These are phyloP conservation scores for Napeogenes sylphis DNA, from an alignment of 2,888 invertebrate genomes.

Conservation along the genomic window DNA sequence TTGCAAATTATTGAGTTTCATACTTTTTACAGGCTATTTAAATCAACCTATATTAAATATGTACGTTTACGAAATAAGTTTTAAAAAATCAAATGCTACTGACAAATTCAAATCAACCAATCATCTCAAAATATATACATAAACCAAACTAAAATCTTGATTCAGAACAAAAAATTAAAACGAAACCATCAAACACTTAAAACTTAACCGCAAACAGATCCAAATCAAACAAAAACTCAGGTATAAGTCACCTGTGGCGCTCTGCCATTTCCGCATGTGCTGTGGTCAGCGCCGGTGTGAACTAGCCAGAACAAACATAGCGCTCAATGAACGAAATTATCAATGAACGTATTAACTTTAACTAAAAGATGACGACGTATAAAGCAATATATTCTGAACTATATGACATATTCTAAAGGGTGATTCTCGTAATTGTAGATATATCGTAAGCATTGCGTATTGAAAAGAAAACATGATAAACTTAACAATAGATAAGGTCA, in stretches of 20 bases:
- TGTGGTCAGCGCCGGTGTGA: slow-evolving; percentile 57
- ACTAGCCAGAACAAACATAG: slow-evolving; percentile 61
- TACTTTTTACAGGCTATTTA: too few relatives aligned
- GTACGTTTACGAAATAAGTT: not conserved
- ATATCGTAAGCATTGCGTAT: slow-evolving; percentile 5
- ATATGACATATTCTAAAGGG: too few relatives aligned
- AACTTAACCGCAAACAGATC: slow-evolving; percentile 44
- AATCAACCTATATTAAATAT: not conserved
- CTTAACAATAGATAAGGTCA: slow-evolving; percentile 24
- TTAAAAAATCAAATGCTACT: not conserved
- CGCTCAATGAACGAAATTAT: slow-evolving; percentile 50
- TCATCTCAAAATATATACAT: not conserved
- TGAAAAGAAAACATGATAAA: slow-evolving; percentile 23
- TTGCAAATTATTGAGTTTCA: too few relatives aligned
- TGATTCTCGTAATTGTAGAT: too few relatives aligned
- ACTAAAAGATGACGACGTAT: slow-evolving; percentile 17
- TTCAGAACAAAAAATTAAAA: slow-evolving; percentile 26
- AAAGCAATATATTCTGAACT: too few relatives aligned
- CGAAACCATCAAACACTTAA: slow-evolving; percentile 39
- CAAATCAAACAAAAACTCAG: slow-evolving; percentile 55
- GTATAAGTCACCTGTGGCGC: slow-evolving; percentile 72
- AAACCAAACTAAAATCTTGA: slow-evolving; percentile 15
- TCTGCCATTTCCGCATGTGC: slow-evolving; percentile 44
- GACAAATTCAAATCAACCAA: not conserved
- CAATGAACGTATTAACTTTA: slow-evolving; percentile 54